These are phyloP conservation scores for Metallyticus violacea DNA, from an alignment of 2,888 invertebrate genomes.

Conservation along the genomic window DNA sequence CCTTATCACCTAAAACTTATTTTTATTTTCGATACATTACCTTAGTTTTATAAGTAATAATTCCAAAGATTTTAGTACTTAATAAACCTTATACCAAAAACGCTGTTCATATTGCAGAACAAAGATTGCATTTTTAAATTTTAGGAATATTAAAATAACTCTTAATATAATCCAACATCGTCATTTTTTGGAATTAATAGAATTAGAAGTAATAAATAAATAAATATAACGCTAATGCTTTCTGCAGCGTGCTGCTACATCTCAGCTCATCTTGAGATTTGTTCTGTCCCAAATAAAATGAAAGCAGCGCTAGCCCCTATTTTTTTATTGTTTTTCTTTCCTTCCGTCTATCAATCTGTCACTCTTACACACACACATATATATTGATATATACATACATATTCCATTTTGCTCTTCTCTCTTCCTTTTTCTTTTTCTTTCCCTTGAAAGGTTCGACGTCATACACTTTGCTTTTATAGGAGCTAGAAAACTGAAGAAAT, in stretches of 20 bases:
- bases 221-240: background rate
- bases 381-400: background rate
- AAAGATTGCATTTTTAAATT: too few relatives aligned
- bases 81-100: too few relatives aligned
- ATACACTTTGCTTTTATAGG: background rate
- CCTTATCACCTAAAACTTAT: too few relatives aligned
- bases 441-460: background rate
- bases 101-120: too few relatives aligned
- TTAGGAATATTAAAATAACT: too few relatives aligned
- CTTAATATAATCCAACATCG: too few relatives aligned
- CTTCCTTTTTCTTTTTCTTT: background rate
- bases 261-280: background rate
- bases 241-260: background rate
- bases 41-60: too few relatives aligned
- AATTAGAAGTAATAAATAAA: background rate
- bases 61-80: too few relatives aligned
- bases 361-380: background rate
- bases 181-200: too few relatives aligned
- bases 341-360: background rate
- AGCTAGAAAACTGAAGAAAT: background rate
- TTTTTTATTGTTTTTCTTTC: background rate
- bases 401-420: background rate
- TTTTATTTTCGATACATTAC: too few relatives aligned
- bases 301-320: background rate
- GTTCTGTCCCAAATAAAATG: background rate